Evolutionary conservation across 2,113 vertebrate genomes (phyloP).

Genomic region (Pheucticus melanocephalus): DNA sequence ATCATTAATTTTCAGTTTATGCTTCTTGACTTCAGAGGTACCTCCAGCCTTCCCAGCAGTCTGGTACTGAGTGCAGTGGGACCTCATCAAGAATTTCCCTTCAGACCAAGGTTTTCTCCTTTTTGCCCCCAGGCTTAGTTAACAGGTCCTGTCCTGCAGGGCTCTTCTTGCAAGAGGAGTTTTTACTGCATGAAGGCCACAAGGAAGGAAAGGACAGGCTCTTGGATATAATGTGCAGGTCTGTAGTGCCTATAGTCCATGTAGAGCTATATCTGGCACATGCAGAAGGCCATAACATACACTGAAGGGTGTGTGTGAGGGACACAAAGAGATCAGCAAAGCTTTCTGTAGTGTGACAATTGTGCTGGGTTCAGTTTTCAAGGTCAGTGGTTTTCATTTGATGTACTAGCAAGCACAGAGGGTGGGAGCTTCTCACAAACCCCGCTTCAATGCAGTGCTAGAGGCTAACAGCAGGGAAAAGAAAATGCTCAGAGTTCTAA

Average conservation of each 20-base stretch:
- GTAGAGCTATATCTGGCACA: background rate
- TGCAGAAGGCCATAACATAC: background rate
- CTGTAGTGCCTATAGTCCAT: rapidly evolving
- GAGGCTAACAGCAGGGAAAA: background rate
- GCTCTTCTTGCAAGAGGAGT: background rate
- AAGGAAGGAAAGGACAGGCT: background rate
- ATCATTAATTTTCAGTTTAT: background rate
- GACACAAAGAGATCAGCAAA: background rate
- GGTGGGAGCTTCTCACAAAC: background rate
- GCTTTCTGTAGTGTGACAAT: background rate
- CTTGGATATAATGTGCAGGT: background rate
- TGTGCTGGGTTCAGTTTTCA: background rate
- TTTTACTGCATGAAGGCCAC: background rate
- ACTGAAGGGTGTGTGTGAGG: rapidly evolving
- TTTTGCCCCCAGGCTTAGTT: background rate
- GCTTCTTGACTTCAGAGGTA: background rate
- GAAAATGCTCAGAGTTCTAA: background rate
- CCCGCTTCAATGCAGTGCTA: rapidly evolving
- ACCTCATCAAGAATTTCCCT: background rate
- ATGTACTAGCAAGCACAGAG: background rate
- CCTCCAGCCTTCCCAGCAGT: background rate
- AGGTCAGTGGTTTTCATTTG: background rate
- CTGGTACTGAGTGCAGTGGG: background rate
- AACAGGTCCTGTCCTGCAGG: background rate
- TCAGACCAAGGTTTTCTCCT: background rate